Evolutionary conservation across 1,140 invertebrate species (phyloP), one percentile per base, ranked within the genome.

Genomic region (Notospermus geniculatus): DNA sequence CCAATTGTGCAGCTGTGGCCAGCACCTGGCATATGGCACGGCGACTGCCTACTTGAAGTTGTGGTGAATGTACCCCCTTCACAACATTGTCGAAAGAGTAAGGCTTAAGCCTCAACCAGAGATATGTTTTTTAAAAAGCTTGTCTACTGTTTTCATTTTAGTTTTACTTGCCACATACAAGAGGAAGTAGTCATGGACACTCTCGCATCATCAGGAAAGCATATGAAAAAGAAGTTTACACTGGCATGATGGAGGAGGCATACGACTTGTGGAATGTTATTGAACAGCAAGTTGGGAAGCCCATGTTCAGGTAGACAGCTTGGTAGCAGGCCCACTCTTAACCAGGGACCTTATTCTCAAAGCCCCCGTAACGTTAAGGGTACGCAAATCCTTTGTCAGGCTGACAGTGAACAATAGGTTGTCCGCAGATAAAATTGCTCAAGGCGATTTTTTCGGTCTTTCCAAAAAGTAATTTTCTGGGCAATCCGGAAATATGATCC

Each of bases 121-220:
- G n/a, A n/a, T n/a, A n/a, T n/a, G 7, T 36, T 41, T 43, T 5
- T 5, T 54, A 15, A 17, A 4, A 45, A 19, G n/a, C n/a, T n/a
- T n/a, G n/a, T n/a, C n/a, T n/a, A 2, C 4, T 15, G 2, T 7
- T 17, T 54, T 19, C 29, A 13, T 54, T 63, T 63, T 39, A 80
- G 79, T 80, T 80, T 61, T 67, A 71, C 0, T 54, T 80, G 7
- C 76, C 74, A 1, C 76, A 80, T 59, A 66, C 50, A 17, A 64
- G 77, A 28, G 78, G 79, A 23, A 80, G 77, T 60, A 80, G 77
- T 7, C 76, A 78, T 64, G 79, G 79, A 13, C 74, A 74, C 54
- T 72, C 63, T 41, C 69, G 79, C 27, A 75, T 79, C 59, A 80
- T 69, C 1, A 67, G 79, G 23, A 74, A 73, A 39, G 73, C 73